These are phyloP conservation scores for Cosmia trapezina DNA, from an alignment of 2,888 invertebrate genomes.

Conservation along the genomic window DNA sequence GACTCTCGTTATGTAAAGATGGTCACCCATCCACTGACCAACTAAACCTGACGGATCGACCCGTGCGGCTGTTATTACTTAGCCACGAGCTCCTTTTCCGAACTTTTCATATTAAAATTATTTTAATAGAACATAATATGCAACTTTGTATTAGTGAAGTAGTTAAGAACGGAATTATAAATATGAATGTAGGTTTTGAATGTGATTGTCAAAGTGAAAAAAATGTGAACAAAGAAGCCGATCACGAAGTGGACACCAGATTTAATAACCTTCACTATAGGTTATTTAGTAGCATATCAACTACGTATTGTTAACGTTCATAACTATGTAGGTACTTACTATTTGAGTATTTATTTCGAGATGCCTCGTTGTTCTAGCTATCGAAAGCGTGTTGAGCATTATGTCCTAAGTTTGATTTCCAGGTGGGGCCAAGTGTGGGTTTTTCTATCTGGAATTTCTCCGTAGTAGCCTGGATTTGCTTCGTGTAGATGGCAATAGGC, in stretches of 20 bases:
- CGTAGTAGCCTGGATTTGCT: too few relatives aligned
- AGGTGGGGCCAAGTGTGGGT: too few relatives aligned
- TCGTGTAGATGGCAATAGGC: too few relatives aligned
- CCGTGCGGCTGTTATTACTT: too few relatives aligned
- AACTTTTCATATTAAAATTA: too few relatives aligned
- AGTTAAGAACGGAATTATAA: slow-evolving; percentile 9
- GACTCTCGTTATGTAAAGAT: too few relatives aligned
- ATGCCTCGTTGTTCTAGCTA: background rate
- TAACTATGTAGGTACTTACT: background rate
- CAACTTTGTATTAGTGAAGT: background rate
- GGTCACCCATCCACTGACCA: too few relatives aligned
- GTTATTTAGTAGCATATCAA: background rate
- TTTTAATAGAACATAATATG: background rate
- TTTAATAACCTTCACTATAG: slow-evolving; percentile 15
- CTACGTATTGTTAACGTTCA: background rate
- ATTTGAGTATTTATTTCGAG: background rate
- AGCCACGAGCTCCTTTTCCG: too few relatives aligned
- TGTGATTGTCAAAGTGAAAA: background rate
- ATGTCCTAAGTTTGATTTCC: too few relatives aligned
- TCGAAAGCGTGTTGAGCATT: too few relatives aligned
- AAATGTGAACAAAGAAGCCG: slow-evolving; percentile 27
- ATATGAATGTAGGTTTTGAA: slow-evolving; percentile 2
- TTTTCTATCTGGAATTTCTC: too few relatives aligned
- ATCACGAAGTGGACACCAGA: slow-evolving; percentile 24
- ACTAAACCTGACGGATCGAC: too few relatives aligned